A percentile compares a stretch with the other conserved stretches of the same genome.
phyloP scores from a whole-genome alignment of 2,888 invertebrate species.

The Xanthostigma xanthostigma region DNA sequence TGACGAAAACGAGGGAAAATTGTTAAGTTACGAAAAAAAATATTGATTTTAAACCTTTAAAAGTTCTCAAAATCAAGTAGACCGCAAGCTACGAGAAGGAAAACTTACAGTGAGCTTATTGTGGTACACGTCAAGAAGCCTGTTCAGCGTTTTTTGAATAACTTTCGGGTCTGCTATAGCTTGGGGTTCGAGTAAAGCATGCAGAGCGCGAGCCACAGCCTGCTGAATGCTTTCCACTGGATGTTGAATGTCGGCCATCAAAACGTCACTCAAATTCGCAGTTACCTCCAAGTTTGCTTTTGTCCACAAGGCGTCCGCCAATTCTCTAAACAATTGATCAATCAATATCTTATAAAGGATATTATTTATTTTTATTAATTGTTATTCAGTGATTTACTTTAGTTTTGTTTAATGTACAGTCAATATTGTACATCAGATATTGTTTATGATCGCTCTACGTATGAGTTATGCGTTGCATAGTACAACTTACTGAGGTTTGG shows the following conservation, averaged over 20 bases:
- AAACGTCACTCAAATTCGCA: constrained; percentile 33
- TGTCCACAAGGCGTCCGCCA: constrained; percentile 50
- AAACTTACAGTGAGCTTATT: constrained; percentile 51
- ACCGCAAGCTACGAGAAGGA: too few relatives aligned
- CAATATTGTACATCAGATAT: too few relatives aligned
- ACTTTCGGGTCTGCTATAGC: constrained; percentile 21
- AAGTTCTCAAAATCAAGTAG: too few relatives aligned
- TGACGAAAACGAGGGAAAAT: too few relatives aligned
- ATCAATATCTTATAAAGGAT: neutral
- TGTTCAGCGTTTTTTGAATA: constrained; percentile 41
- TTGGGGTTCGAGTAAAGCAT: constrained; percentile 44
- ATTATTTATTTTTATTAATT: too few relatives aligned
- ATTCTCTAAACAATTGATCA: constrained; percentile 24
- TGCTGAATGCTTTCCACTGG: constrained; percentile 69
- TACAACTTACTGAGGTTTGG: too few relatives aligned
- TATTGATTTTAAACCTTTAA: too few relatives aligned
- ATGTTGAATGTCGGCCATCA: constrained; percentile 61
- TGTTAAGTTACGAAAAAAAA: too few relatives aligned
- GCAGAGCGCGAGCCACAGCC: constrained; percentile 68
- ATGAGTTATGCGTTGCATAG: too few relatives aligned
- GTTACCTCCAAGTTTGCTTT: constrained; percentile 35
- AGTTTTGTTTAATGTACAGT: too few relatives aligned
- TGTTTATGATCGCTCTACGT: too few relatives aligned
- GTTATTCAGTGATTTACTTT: too few relatives aligned
- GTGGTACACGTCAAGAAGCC: constrained; percentile 56